phyloP scores from a whole-genome alignment of 1,140 invertebrate species.

The Trachymyrmex cornetzi region DNA sequence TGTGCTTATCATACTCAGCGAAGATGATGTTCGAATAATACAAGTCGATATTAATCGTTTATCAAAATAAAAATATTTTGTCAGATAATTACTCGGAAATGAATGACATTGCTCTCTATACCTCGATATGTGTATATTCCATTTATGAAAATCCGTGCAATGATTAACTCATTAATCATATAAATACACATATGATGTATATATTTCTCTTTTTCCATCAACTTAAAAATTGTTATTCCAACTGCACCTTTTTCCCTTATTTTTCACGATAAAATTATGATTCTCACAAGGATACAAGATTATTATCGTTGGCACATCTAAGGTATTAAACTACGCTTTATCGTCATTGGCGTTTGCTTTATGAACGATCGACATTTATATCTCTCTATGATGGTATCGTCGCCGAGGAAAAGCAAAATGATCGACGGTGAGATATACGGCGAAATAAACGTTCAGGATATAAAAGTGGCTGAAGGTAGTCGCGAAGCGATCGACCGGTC shows the following conservation, averaged over 20 bases:
- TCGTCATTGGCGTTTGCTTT: constrained; percentile 9
- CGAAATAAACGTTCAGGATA: constrained; percentile 29
- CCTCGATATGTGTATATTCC: not conserved
- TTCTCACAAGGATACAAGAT: not conserved
- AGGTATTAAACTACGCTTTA: constrained; percentile 5
- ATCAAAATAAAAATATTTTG: constrained; percentile 12
- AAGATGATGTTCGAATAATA: not conserved
- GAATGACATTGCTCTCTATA: not conserved
- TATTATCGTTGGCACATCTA: constrained; percentile 11
- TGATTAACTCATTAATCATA: not conserved
- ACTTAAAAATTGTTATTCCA: not conserved
- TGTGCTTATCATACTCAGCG: not conserved
- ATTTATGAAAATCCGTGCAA: not conserved
- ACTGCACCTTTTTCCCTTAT: not conserved
- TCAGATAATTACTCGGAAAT: not conserved
- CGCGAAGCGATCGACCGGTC: constrained; percentile 11
- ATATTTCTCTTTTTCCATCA: not conserved
- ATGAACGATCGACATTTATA: constrained; percentile 41
- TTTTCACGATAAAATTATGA: constrained; percentile 6
- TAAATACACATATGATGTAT: not conserved
- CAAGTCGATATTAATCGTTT: not conserved
- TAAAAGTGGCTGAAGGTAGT: constrained; percentile 20
- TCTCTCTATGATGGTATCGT: constrained; percentile 15
- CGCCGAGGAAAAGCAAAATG: constrained; percentile 30
- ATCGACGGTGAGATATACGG: constrained; percentile 44